These are phyloP conservation scores for Atherix ibis DNA, from an alignment of 2,888 invertebrate genomes.

Conservation along the genomic window DNA sequence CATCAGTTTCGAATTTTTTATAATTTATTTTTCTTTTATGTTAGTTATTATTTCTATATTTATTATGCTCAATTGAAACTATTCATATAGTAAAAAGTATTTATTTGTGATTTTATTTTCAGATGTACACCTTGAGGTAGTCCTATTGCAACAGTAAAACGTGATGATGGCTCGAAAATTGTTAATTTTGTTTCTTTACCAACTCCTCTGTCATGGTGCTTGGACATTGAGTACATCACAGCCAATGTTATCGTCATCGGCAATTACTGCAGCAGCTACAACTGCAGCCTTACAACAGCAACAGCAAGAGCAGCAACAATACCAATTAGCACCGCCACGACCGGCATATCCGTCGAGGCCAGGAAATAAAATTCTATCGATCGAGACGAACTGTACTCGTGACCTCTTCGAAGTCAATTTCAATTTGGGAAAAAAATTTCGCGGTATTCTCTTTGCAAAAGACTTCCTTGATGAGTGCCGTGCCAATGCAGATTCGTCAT, in stretches of 20 bases:
- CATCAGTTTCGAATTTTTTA: too few species aligned
- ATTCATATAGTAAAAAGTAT: too few species aligned
- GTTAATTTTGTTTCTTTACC: slow-evolving; percentile 18
- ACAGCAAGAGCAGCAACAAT: slow-evolving; percentile 2
- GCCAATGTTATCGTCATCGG: slow-evolving; percentile 8
- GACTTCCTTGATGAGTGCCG: slow-evolving; percentile 59
- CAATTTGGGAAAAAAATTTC: slow-evolving; percentile 42
- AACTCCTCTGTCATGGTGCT: slow-evolving; percentile 23
- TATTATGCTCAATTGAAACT: too few species aligned
- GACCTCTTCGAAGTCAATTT: slow-evolving; percentile 45
- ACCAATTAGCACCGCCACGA: slow-evolving; percentile 3
- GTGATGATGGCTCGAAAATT: slow-evolving; percentile 19
- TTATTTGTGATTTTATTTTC: too few species aligned
- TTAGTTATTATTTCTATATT: too few species aligned
- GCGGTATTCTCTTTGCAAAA: slow-evolving; percentile 56
- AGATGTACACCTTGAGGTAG: too few species aligned
- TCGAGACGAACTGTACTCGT: slow-evolving; percentile 46
- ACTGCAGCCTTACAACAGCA: not conserved
- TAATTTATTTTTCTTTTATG: too few species aligned
- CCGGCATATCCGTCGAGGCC: slow-evolving; percentile 8
- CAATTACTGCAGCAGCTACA: slow-evolving; percentile 3
- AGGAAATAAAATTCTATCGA: slow-evolving; percentile 40
- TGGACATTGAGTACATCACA: slow-evolving; percentile 23
- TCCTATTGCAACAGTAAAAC: too few species aligned
- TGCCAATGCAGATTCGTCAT: slow-evolving; percentile 36